phyloP scores from a whole-genome alignment of 2,113 vertebrate species.

The Hyaena hyaena region DNA sequence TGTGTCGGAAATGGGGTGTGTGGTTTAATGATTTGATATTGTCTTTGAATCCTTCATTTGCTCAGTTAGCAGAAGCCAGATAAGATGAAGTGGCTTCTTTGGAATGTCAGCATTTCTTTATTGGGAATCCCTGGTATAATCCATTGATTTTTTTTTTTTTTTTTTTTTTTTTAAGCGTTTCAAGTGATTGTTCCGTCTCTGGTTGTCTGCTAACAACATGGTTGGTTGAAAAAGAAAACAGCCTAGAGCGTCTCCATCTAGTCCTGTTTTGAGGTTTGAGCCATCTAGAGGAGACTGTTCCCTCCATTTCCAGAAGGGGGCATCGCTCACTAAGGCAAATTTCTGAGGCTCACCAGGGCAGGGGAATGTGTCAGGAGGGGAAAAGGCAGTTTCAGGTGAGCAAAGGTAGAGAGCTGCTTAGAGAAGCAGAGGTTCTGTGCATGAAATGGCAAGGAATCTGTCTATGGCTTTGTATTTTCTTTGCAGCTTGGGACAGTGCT shows the following conservation, averaged over 20 bases:
- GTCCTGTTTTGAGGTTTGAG: background rate
- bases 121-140: background rate
- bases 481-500: background rate
- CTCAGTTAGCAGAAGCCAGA: background rate
- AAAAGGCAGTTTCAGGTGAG: background rate
- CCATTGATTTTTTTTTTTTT: background rate
- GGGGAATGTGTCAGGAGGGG: no score
- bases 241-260: background rate
- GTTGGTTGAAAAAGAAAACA: slow-evolving; percentile 26
- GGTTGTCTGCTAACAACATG: background rate
- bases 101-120: background rate
- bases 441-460: background rate
- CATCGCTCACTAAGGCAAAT: background rate
- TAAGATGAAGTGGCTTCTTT: background rate
- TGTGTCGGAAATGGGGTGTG: background rate
- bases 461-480: background rate
- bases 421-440: background rate
- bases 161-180: background rate
- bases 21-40: background rate
- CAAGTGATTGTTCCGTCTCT: background rate
- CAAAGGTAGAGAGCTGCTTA: background rate
- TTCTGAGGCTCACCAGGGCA: background rate
- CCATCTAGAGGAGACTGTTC: background rate
- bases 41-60: background rate
- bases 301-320: slow-evolving; percentile 27